Evolutionary conservation across 92 coral and sea anemone genomes (phyloP), one percentile per base, ranked within the genome.

Genomic region (Zoanthus sociatus): DNA sequence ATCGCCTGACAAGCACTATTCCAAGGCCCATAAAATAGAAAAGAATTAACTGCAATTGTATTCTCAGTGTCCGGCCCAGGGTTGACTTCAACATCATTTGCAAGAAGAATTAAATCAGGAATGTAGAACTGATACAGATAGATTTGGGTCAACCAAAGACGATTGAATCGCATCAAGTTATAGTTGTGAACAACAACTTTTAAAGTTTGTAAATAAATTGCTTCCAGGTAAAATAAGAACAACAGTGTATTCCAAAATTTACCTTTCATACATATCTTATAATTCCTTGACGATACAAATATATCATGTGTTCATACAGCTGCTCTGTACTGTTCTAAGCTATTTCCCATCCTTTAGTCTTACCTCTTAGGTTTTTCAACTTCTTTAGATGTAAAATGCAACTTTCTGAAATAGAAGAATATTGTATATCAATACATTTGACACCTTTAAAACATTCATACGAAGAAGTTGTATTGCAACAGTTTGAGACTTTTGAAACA

Each of bases 41-140:
- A 77, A 56, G 82, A 61, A 61, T 77, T 37, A 44, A 8, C 82
- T 61, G 33, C 44, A 77, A 44, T 77, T 77, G 68, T 61, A 78
- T 61, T 87, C 68, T 87, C 90, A 78, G 83, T 78, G 9, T 56
- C 64, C 13, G 64, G 64, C 13, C 64, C 64, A 56, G 64, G 7
- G 13, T 56, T 56, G 64, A 56, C 15, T 56, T 56, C 64, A 9
- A 56, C 13, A 56, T 1, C 64, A 56, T 56, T 56, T 56, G 64
- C 64, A 9, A 56, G 64, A 13, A 9, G 64, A 56, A 56, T 56
- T 16, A 56, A 56, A 9, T 56, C 64, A 56, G 64, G 64, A 9
- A 56, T 56, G 13, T 56, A 56, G 64, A 56, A 56, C 64, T 56
- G 9, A 56, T 56, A 56, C 15, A 56, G 64, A 56, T 56, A 56